Evolutionary conservation across 2,888 invertebrate genomes (phyloP).

Genomic region (Epinotia demarniana): DNA sequence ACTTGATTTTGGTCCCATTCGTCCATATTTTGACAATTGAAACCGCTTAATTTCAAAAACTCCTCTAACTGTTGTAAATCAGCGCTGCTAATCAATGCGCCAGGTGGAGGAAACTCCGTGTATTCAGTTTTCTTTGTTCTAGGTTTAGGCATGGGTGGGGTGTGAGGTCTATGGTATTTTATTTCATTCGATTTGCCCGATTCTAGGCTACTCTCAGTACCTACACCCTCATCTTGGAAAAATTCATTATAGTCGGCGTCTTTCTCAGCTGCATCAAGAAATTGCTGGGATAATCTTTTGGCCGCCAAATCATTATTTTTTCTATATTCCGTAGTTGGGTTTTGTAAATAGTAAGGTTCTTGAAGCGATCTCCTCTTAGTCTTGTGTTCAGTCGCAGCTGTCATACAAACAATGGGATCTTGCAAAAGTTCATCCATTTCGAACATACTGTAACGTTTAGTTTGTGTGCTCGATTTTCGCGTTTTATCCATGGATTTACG

Average conservation of each 20-base stretch:
- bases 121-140: conserved; percentile 80
- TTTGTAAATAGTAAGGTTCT: conserved; percentile 88
- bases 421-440: conserved; percentile 87
- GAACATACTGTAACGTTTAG: conserved; percentile 92
- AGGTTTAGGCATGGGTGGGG: conserved; percentile 82
- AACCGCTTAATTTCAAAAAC: conserved; percentile 88
- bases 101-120: conserved; percentile 79
- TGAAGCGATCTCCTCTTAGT: conserved; percentile 90
- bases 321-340: conserved; percentile 78
- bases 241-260: conserved; percentile 83
- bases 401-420: conserved; percentile 78
- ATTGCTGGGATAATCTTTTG: conserved; percentile 80
- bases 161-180: conserved; percentile 79
- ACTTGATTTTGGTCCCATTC: conserved; percentile 89
- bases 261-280: conserved; percentile 81
- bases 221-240: conserved; percentile 87
- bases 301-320: conserved; percentile 83
- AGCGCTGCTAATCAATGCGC: conserved; percentile 84
- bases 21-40: conserved; percentile 87
- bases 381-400: conserved; percentile 79
- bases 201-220: conserved; percentile 84
- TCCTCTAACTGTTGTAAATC: conserved; percentile 89
- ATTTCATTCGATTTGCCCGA: conserved; percentile 83
- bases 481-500: conserved; percentile 86
- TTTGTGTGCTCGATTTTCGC: conserved; percentile 78